phyloP scores from a whole-genome alignment of 2,888 invertebrate genomes.

The Clusia tigrina region DNA sequence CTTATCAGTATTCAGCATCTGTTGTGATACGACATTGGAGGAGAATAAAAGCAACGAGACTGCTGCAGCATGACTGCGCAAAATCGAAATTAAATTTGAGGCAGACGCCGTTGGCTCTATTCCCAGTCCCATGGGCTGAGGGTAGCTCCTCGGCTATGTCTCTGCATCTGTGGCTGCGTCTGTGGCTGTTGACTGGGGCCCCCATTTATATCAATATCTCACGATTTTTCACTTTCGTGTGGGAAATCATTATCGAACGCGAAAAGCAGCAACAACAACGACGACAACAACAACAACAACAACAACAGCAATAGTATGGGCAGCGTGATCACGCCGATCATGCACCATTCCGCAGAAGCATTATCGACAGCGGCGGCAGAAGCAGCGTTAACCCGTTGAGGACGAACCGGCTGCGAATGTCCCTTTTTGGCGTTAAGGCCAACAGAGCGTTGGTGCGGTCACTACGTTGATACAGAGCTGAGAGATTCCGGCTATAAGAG shows the following conservation, averaged over 20 bases:
- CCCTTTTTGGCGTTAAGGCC: no score
- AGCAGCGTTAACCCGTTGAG: not conserved
- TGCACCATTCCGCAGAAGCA: conserved; percentile 9
- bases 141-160: no score
- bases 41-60: not conserved
- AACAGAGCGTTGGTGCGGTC: no score
- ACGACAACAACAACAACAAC: conserved; percentile 8
- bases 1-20: no score
- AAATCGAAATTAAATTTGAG: conserved; percentile 9
- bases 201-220: conserved; percentile 29
- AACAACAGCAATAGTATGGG: not conserved
- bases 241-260: conserved; percentile 19
- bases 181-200: conserved; percentile 12
- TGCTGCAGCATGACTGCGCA: not conserved
- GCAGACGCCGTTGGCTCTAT: not conserved
- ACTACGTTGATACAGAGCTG: no score
- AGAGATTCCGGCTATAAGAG: no score
- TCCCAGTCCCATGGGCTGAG: no score
- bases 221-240: conserved; percentile 31
- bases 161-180: no score
- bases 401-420: not conserved
- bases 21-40: no score
- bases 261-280: not conserved
- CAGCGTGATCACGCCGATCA: conserved; percentile 22
- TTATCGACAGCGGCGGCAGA: not conserved